phyloP scores from a whole-genome alignment of 2,797 vertebrate genomes.

The Rallus crepitans region DNA sequence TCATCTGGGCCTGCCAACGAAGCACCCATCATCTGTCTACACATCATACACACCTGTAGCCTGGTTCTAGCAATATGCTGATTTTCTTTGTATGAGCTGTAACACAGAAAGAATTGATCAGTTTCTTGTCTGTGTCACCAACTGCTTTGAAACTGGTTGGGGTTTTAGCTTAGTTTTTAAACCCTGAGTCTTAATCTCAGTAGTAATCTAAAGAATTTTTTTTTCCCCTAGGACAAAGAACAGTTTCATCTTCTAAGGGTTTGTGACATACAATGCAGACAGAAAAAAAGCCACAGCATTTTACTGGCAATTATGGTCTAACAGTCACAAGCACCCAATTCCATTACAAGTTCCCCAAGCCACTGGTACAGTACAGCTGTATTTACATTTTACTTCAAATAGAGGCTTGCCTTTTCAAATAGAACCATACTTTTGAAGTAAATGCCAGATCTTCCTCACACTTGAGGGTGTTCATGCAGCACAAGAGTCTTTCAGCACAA shows the following conservation, averaged over 20 bases:
- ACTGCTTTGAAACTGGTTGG: background rate
- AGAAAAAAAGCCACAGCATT: background rate
- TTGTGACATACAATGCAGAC: background rate
- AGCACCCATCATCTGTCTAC: background rate
- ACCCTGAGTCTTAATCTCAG: background rate
- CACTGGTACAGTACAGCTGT: background rate
- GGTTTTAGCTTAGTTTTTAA: background rate
- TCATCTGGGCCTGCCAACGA: background rate
- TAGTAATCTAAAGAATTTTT: background rate
- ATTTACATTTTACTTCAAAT: background rate
- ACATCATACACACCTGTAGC: background rate
- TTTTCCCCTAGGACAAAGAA: background rate
- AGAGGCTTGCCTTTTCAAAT: background rate
- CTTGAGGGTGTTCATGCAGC: accelerated
- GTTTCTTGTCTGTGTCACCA: background rate
- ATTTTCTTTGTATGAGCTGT: background rate
- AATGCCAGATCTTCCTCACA: background rate
- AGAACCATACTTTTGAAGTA: background rate
- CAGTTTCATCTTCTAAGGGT: background rate
- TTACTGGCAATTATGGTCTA: background rate
- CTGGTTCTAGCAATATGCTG: background rate
- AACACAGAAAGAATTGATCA: background rate
- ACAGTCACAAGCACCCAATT: background rate
- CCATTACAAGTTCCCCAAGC: background rate
- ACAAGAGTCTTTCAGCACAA: background rate